Base-by-base conservation (phyloP, 2,888 invertebrate species). In the Thyatira batis region DNA sequence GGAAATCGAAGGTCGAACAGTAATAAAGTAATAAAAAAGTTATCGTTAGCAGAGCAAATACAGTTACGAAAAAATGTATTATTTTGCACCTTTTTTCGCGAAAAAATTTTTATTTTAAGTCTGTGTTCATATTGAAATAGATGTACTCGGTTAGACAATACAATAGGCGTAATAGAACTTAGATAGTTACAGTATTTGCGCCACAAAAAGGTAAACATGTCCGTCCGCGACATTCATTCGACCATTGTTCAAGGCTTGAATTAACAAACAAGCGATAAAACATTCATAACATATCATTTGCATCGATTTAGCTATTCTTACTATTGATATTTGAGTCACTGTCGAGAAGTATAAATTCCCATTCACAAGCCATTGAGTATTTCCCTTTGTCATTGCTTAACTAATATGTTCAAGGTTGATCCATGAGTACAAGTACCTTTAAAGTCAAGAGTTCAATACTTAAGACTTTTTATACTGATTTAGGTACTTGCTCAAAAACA, bases 201-300 rank as follows among this genome's bases (percentile, higher is more conserved):
- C 43, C n/a, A 20, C 11, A 25, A 33, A 52, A 49, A 20, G 30
- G 43, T 54, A 58, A 63, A 68, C 63, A 58, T 20, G 54, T 55
- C 51, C 52, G 54, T 55, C 51, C 52, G 49, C 21, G 33, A 51
- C 53, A 57, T 45, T 30, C 30, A 45, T 58, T 51, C 45, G 45
- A 48, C 53, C 60, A 71, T 64, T 68, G 65, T 73, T 57, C 62
- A 66, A 69, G 60, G 65, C 48, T 50, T 59, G 50, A 49, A 51
- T 28, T 51, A 61, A 61, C 60, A 69, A 67, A 69, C 57, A 55
- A 44, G n/a, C 52, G 55, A 60, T 60, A 63, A 57, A 61, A 71
- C n/a, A 60, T 57, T 56, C 60, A 67, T 55, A 67, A 64, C 61
- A 65, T 50, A 8, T 23, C 45, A 25, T 23, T 45, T 27, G 25